phyloP scores from a whole-genome alignment of 2,113 vertebrate genomes.

The Pterocles gutturalis region DNA sequence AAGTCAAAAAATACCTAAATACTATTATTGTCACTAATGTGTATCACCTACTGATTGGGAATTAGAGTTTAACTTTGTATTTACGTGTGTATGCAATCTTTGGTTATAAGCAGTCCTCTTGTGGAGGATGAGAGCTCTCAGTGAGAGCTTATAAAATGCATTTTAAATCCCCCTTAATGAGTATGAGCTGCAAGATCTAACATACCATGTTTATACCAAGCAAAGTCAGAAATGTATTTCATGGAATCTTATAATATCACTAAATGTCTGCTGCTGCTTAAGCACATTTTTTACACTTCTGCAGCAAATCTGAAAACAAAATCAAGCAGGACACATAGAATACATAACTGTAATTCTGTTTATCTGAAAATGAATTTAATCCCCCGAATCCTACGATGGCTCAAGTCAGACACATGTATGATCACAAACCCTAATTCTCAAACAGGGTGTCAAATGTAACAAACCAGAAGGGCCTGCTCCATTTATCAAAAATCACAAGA shows the following conservation, averaged over 20 bases:
- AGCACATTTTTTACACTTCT: neutral
- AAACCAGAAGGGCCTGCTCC: neutral
- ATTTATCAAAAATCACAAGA: neutral
- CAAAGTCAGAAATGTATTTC: neutral
- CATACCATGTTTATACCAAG: neutral
- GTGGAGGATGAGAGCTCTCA: neutral
- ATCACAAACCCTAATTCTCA: neutral
- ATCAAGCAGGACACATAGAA: neutral
- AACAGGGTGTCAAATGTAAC: fast-evolving
- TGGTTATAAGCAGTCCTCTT: neutral
- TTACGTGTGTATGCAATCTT: neutral
- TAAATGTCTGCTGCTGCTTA: neutral
- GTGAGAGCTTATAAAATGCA: neutral
- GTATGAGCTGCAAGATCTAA: neutral
- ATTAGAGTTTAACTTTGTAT: neutral
- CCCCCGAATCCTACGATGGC: neutral
- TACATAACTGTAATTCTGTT: neutral
- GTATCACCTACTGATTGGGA: fast-evolving
- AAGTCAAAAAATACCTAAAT: neutral
- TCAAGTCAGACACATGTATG: neutral
- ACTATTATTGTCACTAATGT: neutral
- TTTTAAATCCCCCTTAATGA: neutral
- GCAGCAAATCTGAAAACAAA: neutral
- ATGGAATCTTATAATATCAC: neutral
- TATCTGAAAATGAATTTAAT: neutral